Base-by-base conservation (phyloP, 2,888 invertebrate genomes). In the Alsophila aescularia region DNA sequence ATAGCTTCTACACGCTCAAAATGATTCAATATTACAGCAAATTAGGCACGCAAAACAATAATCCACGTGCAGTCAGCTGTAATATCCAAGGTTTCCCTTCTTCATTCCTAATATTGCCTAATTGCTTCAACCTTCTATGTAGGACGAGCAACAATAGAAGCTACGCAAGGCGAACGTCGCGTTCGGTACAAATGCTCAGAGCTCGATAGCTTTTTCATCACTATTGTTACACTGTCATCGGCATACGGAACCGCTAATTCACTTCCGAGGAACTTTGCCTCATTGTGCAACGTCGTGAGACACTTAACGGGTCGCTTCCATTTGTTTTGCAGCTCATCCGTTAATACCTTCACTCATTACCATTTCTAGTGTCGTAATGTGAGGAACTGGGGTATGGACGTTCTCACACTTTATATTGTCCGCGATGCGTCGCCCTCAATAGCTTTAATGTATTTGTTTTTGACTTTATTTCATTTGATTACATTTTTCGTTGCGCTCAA, bases 31-130 rank as follows among this genome's bases (percentile, higher is more conserved):
- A 55, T 57, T 65, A 54, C 60, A 52, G 60, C 50, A 62, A 69
- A 67, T 59, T 61, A 65, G 56, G 60, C 62, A 31, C 53, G 41
- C 54, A 44, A 56, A 56, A 53, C 49, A 51, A 51, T 58, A 32
- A 42, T 32, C 43, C 53, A 64, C 60, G 61, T 45, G 49, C 50
- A 52, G 49, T 52, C 62, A 66, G 63, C 69, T 70, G 59, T 62
- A 60, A 37, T 53, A 66, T 57, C 72, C 82, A 86, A 89, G 85
- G 87, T 78, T 83, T 81, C 73, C 75, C 79, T 45, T 49, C 49
- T 73, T 74, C 67, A 69, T 73, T 74, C 75, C 74, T 73, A 80
- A 81, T 79, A 79, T 85, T 85, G 79, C 81, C 72, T 89, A 89
- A 90, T 88, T 84, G 74, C 75, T 83, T 76, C 74, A 85, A 81